phyloP scores from a whole-genome alignment of 2,797 vertebrate species.

The Hapalemur alaotrensis region DNA sequence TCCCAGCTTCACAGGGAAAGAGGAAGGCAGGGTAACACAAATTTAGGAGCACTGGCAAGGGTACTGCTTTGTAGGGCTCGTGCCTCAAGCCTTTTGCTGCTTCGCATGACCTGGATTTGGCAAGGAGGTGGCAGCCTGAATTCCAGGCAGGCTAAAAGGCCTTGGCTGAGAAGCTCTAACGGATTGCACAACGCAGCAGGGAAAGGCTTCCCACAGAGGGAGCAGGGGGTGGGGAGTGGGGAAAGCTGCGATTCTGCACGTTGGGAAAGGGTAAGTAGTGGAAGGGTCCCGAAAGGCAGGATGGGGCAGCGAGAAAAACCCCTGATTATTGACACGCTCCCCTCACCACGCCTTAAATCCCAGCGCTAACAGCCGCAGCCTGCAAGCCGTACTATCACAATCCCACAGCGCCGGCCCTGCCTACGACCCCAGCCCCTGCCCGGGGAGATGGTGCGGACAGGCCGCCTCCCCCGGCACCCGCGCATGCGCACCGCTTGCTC shows the following conservation, averaged over 20 bases:
- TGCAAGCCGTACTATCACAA: not conserved
- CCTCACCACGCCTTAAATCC: not conserved
- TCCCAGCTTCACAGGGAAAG: not conserved
- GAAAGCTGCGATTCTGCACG: not conserved
- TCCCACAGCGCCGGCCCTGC: not conserved
- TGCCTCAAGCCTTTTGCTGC: slow-evolving; percentile 23
- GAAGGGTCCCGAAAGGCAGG: not conserved
- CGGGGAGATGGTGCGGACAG: accelerated
- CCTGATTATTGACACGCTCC: not conserved
- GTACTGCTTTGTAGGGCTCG: not conserved
- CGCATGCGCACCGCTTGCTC: not conserved
- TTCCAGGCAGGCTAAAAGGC: slow-evolving; percentile 70
- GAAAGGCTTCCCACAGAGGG: slow-evolving; percentile 44
- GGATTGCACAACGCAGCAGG: slow-evolving; percentile 60
- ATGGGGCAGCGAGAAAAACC: not conserved
- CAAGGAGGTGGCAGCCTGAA: slow-evolving; percentile 43
- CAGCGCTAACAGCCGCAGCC: not conserved
- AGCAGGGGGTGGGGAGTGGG: not conserved
- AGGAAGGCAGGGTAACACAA: not conserved
- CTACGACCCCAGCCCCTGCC: accelerated
- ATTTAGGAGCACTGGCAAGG: not conserved
- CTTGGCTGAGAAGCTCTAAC: slow-evolving; percentile 53
- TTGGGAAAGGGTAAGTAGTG: not conserved
- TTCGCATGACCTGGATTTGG: slow-evolving; percentile 48
- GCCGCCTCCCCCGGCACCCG: accelerated